Conservation (phyloP, 1,140 invertebrate species). For the Tribolium madens region DNA sequence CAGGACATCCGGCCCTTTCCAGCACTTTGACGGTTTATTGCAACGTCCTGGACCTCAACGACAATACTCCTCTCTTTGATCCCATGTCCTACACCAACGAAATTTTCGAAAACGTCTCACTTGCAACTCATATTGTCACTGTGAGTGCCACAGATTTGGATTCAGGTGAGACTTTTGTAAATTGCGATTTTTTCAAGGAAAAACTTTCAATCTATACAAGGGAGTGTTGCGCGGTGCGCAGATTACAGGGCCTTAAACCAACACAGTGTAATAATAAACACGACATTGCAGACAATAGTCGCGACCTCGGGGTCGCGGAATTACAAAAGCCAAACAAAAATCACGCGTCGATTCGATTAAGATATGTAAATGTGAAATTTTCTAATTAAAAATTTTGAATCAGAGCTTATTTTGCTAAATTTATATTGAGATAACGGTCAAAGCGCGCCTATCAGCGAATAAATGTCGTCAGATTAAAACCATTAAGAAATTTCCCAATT, state of each 20-base stretch:
- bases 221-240: conserved; percentile 33
- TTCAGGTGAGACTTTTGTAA: conserved; percentile 77
- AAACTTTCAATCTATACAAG: not conserved
- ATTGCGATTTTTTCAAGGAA: not conserved
- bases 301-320: conserved; percentile 38
- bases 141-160: conserved; percentile 92
- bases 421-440: not conserved
- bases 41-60: conserved; percentile 94
- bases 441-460: conserved; percentile 7
- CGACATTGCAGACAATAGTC: conserved; percentile 47
- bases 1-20: conserved; percentile 87
- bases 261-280: conserved; percentile 51
- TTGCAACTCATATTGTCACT: conserved; percentile 83
- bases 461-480: conserved; percentile 14
- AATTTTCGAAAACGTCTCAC: conserved; percentile 86
- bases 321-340: conserved; percentile 10
- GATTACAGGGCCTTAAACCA: conserved; percentile 50
- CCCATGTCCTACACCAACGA: conserved; percentile 90
- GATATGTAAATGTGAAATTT: conserved; percentile 41
- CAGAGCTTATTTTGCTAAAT: not conserved
- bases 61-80: conserved; percentile 94
- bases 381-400: not conserved
- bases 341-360: conserved; percentile 48
- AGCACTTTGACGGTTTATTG: conserved; percentile 93
- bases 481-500: conserved; percentile 38